These are phyloP conservation scores for Mechanitis messenoides DNA, from an alignment of 2,888 invertebrate genomes.

Conservation along the genomic window DNA sequence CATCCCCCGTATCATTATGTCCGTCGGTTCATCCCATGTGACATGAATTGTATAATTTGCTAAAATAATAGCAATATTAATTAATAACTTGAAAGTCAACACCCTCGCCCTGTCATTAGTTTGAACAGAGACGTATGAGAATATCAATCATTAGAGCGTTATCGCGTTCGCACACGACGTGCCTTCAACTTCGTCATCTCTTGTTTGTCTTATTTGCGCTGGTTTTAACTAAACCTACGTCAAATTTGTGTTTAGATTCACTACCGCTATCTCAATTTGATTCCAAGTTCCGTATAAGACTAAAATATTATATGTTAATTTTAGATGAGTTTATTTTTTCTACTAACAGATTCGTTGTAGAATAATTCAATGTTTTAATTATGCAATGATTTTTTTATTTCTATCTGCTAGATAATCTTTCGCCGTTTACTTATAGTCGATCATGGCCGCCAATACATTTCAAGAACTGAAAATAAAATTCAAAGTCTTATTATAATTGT, in stretches of 20 bases:
- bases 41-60: constrained; percentile 45
- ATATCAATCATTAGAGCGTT: constrained; percentile 73
- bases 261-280: not conserved
- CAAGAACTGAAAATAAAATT: too few relatives aligned
- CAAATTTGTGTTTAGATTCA: constrained; percentile 31
- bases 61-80: constrained; percentile 72
- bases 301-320: too few relatives aligned
- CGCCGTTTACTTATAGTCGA: too few relatives aligned
- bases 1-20: constrained; percentile 26
- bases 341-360: too few relatives aligned
- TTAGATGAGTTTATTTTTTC: too few relatives aligned
- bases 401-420: too few relatives aligned
- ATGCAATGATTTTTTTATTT: too few relatives aligned
- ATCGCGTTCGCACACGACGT: constrained; percentile 61
- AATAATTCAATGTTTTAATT: too few relatives aligned
- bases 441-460: too few relatives aligned
- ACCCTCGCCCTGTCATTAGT: constrained; percentile 72
- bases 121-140: constrained; percentile 64
- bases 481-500: too few relatives aligned
- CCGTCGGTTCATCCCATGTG: constrained; percentile 18
- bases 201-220: constrained; percentile 50
- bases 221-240: constrained; percentile 33
- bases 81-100: constrained; percentile 75
- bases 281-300: too few relatives aligned
- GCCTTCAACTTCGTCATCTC: constrained; percentile 54